Evolutionary conservation across 1,140 invertebrate species (phyloP).

Genomic region (Doryteuthis pealeii): DNA sequence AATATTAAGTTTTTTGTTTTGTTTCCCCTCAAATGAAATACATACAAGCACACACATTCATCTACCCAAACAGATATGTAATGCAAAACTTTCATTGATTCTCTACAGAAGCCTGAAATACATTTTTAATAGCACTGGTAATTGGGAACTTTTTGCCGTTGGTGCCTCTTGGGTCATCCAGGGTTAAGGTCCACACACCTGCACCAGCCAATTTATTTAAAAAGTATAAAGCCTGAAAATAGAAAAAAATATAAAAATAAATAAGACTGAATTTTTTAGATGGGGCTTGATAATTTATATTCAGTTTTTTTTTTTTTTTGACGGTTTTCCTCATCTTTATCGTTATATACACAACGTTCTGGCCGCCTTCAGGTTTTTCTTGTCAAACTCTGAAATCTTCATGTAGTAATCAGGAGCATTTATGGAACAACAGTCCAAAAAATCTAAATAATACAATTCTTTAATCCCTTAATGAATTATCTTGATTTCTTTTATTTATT

Average conservation of each 20-base stretch:
- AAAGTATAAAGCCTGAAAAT: background rate
- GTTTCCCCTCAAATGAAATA: too few species aligned
- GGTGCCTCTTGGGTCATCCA: conserved; percentile 20
- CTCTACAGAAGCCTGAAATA: background rate
- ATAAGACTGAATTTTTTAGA: background rate
- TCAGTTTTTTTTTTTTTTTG: background rate
- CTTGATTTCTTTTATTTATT: too few species aligned
- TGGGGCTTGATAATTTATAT: background rate
- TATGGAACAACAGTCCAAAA: too few species aligned
- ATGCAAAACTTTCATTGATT: too few species aligned
- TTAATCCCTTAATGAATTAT: too few species aligned
- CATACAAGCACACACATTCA: too few species aligned
- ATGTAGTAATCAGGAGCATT: background rate
- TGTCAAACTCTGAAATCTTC: background rate
- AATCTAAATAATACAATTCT: too few species aligned
- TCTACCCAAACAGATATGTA: too few species aligned
- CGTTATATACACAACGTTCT: background rate
- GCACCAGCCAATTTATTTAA: conserved; percentile 18
- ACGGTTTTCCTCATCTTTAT: background rate
- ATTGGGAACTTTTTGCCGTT: conserved; percentile 14
- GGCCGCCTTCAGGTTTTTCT: background rate
- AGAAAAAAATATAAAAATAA: background rate
- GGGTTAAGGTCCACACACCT: conserved; percentile 29
- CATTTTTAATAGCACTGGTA: background rate
- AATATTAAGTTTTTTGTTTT: too few species aligned